Conservation (phyloP, 2,888 invertebrate genomes). For the Netelia virgata region DNA sequence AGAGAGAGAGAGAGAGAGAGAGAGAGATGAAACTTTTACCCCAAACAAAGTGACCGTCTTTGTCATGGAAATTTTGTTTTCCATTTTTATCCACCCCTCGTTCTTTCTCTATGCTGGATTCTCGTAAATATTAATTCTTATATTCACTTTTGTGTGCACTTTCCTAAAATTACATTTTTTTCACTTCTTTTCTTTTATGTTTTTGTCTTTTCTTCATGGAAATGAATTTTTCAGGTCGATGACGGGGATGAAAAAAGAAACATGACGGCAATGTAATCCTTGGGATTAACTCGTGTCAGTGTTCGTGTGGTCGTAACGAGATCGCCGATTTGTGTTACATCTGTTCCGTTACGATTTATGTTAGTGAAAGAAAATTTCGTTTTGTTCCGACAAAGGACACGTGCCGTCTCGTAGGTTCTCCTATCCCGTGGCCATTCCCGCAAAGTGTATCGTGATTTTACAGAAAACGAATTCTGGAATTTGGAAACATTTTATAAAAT, state of each 20-base stretch:
- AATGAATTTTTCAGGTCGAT: constrained; percentile 4
- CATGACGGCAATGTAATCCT: constrained; percentile 79
- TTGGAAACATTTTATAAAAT: neutral
- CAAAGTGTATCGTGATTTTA: constrained; percentile 77
- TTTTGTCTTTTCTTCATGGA: constrained; percentile 4
- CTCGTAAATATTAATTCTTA: constrained; percentile 49
- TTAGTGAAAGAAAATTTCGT: constrained; percentile 46
- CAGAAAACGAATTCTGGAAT: constrained; percentile 14
- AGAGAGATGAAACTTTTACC: constrained; percentile 22
- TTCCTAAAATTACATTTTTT: constrained; percentile 2
- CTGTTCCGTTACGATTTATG: constrained; percentile 76
- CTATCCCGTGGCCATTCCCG: constrained; percentile 77
- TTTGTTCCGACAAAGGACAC: constrained; percentile 74
- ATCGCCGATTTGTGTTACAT: constrained; percentile 80
- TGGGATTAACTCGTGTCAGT: constrained; percentile 77
- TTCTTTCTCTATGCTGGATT: constrained; percentile 2
- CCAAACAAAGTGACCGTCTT: constrained; percentile 40
- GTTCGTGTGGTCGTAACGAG: constrained; percentile 65
- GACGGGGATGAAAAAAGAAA: constrained; percentile 58
- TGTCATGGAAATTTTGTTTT: constrained; percentile 68
- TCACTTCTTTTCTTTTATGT: neutral
- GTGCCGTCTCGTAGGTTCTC: constrained; percentile 75
- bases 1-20: neutral
- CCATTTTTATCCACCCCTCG: constrained; percentile 24
- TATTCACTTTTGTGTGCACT: neutral